phyloP scores from a whole-genome alignment of 2,888 invertebrate species.

The Metacarcinus magister region DNA sequence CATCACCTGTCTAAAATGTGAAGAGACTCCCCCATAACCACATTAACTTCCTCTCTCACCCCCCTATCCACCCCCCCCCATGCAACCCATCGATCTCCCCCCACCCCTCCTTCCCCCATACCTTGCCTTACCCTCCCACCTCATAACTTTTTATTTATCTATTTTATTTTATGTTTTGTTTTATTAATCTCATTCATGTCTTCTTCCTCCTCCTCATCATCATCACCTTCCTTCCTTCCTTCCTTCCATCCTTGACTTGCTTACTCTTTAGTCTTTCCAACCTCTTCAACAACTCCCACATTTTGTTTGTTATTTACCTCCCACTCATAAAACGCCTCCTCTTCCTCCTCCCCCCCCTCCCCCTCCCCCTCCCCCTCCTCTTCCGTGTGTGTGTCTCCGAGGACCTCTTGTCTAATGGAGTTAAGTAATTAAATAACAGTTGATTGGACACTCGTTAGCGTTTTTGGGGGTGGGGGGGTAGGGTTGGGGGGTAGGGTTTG shows the following conservation, averaged over 20 bases:
- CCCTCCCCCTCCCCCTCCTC: background rate
- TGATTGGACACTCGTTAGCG: background rate
- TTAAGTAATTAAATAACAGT: slow-evolving; percentile 49
- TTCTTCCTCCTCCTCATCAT: background rate
- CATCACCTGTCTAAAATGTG: background rate
- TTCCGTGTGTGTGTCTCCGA: background rate
- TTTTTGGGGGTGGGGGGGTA: background rate
- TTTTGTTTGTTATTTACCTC: background rate
- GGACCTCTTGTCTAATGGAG: slow-evolving; percentile 49
- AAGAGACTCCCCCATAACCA: background rate
- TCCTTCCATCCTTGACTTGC: background rate
- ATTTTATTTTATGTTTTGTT: background rate
- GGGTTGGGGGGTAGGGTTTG: no score
- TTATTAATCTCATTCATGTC: background rate
- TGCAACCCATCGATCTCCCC: background rate
- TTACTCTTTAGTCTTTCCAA: background rate
- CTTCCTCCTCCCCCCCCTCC: background rate
- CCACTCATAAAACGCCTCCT: background rate
- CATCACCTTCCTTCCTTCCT: background rate
- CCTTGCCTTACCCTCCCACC: background rate
- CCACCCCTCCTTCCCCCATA: background rate
- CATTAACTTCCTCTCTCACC: background rate
- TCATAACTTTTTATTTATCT: background rate
- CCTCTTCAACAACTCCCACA: no score
- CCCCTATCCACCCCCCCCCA: background rate